Conservation (phyloP, 1,140 invertebrate genomes). For the Papilio polyxenes region DNA sequence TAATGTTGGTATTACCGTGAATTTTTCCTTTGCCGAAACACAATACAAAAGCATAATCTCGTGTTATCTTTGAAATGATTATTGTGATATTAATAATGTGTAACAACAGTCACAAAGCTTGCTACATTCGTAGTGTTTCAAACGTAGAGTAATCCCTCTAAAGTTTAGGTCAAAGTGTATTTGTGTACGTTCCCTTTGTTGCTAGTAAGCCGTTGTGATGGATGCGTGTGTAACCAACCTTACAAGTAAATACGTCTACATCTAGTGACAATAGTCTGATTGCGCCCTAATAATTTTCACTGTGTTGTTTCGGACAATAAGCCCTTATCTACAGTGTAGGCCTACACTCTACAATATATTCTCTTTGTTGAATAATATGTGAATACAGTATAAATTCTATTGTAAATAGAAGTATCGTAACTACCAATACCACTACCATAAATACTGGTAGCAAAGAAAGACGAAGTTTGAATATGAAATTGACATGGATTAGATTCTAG, state of each 20-base stretch:
- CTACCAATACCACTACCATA: background rate
- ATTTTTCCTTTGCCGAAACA: background rate
- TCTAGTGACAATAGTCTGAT: conserved; percentile 26
- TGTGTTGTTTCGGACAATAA: conserved; percentile 11
- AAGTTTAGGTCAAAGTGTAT: conserved; percentile 26
- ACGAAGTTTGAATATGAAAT: too few relatives aligned
- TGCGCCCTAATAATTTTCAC: conserved; percentile 28
- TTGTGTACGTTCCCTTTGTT: conserved; percentile 23
- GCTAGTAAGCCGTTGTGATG: conserved; percentile 19
- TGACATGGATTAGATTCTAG: too few relatives aligned
- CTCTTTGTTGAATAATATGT: background rate
- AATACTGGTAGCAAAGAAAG: background rate
- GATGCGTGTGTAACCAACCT: conserved; percentile 26
- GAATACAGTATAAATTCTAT: background rate
- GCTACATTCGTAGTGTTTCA: conserved; percentile 3
- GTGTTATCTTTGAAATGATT: background rate
- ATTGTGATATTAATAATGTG: background rate
- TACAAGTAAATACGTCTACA: conserved; percentile 26
- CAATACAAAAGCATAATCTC: background rate
- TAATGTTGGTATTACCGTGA: too few relatives aligned
- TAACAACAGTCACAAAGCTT: background rate
- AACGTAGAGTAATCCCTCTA: conserved; percentile 14
- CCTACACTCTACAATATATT: conserved; percentile 11
- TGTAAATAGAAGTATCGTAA: background rate
- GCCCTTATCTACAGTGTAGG: background rate